phyloP scores from a whole-genome alignment of 2,113 vertebrate species.

The Merops nubicus region DNA sequence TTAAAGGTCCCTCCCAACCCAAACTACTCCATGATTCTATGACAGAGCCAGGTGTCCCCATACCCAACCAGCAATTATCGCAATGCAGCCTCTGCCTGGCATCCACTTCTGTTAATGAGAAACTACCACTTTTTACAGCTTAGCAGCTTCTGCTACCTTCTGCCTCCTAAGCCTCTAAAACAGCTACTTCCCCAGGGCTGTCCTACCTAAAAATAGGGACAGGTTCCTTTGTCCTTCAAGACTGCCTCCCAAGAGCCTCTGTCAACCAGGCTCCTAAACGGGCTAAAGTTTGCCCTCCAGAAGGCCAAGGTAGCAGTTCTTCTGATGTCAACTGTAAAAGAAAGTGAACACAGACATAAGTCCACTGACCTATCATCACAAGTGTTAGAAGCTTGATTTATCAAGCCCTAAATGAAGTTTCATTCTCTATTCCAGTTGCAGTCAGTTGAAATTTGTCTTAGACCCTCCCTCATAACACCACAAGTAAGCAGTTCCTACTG shows the following conservation, averaged over 20 bases:
- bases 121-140: too few species aligned
- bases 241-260: not conserved
- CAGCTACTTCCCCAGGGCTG: too few species aligned
- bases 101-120: too few species aligned
- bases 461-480: not conserved
- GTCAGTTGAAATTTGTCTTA: not conserved
- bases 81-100: too few species aligned
- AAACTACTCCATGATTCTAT: too few species aligned
- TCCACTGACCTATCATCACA: not conserved
- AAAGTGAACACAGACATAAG: not conserved
- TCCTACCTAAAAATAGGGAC: too few species aligned
- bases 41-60: too few species aligned
- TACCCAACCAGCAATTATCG: too few species aligned
- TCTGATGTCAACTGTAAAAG: not conserved
- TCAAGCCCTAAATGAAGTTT: not conserved
- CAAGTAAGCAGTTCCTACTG: not conserved
- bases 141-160: too few species aligned
- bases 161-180: too few species aligned
- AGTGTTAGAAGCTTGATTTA: not conserved
- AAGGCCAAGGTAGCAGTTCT: not conserved
- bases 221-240: not conserved
- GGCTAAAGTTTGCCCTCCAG: not conserved
- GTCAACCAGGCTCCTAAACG: not conserved
- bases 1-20: too few species aligned
- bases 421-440: not conserved